These are phyloP conservation scores for Apus apus DNA, from an alignment of 2,113 vertebrate genomes.

Conservation along the genomic window DNA sequence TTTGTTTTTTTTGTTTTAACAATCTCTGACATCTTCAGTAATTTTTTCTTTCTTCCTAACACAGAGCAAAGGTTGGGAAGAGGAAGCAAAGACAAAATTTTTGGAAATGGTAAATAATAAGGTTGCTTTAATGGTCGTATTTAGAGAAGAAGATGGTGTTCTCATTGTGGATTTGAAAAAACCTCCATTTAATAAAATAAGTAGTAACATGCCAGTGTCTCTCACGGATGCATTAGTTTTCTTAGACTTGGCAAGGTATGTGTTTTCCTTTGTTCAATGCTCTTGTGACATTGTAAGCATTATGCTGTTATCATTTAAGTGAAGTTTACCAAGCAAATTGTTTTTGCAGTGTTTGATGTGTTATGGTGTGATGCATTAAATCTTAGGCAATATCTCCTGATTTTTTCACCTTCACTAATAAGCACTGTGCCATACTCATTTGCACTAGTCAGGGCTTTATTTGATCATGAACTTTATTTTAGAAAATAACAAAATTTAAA, in stretches of 20 bases:
- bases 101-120: slow-evolving; percentile 80
- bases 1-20: background rate
- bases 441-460: background rate
- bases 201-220: slow-evolving; percentile 79
- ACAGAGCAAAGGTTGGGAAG: slow-evolving; percentile 84
- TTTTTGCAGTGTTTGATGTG: background rate
- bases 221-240: slow-evolving; percentile 89
- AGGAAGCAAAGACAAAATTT: slow-evolving; percentile 79
- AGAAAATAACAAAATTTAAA: background rate
- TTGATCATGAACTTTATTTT: background rate
- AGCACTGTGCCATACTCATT: background rate
- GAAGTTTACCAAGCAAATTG: background rate
- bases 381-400: background rate
- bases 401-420: background rate
- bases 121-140: slow-evolving; percentile 82
- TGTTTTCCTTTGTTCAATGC: background rate
- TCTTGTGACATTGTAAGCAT: background rate
- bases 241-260: slow-evolving; percentile 88
- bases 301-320: background rate
- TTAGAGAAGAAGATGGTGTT: slow-evolving; percentile 80
- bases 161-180: slow-evolving; percentile 92
- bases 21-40: background rate
- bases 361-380: background rate
- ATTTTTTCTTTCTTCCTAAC: background rate
- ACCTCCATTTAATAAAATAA: slow-evolving; percentile 75